Conservation (phyloP, 2,797 vertebrate genomes). For the Rhinella marina region DNA sequence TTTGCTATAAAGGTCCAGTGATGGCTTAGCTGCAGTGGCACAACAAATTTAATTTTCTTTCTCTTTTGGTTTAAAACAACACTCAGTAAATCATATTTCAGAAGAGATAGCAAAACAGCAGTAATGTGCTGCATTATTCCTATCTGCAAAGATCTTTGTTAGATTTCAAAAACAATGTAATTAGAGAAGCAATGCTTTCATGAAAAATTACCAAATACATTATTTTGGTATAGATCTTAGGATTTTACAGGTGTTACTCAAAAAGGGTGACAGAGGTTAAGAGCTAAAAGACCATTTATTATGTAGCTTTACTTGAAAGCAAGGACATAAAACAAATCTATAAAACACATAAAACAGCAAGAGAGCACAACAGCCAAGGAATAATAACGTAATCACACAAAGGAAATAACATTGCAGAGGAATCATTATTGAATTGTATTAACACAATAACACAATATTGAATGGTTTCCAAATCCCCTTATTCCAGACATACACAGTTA, state of each 20-base stretch:
- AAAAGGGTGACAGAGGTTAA: slow-evolving; percentile 63
- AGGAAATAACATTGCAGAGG: slow-evolving; percentile 64
- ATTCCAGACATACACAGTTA: background rate
- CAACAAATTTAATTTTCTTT: slow-evolving; percentile 86
- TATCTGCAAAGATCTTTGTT: slow-evolving; percentile 84
- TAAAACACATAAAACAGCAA: slow-evolving; percentile 66
- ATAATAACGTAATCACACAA: slow-evolving; percentile 64
- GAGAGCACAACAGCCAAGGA: slow-evolving; percentile 65
- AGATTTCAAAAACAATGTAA: slow-evolving; percentile 69
- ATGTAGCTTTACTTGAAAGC: slow-evolving; percentile 64
- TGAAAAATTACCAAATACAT: slow-evolving; percentile 57
- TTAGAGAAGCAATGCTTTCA: slow-evolving; percentile 65
- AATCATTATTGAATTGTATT: slow-evolving; percentile 47
- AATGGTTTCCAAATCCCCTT: background rate
- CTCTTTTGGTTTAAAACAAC: slow-evolving; percentile 82
- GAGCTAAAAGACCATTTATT: slow-evolving; percentile 58
- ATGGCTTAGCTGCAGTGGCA: slow-evolving; percentile 74
- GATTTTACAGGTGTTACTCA: slow-evolving; percentile 66
- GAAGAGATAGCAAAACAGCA: slow-evolving; percentile 89
- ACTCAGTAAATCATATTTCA: slow-evolving; percentile 91
- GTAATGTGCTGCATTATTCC: slow-evolving; percentile 85
- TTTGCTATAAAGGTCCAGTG: slow-evolving; percentile 74
- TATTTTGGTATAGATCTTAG: slow-evolving; percentile 67
- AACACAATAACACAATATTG: slow-evolving; percentile 19
- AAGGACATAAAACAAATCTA: slow-evolving; percentile 67